A percentile compares a stretch with the other conserved stretches of the same genome.
Evolutionary conservation across 2,797 vertebrate genomes (phyloP).

Genomic region (Pampus argenteus): DNA sequence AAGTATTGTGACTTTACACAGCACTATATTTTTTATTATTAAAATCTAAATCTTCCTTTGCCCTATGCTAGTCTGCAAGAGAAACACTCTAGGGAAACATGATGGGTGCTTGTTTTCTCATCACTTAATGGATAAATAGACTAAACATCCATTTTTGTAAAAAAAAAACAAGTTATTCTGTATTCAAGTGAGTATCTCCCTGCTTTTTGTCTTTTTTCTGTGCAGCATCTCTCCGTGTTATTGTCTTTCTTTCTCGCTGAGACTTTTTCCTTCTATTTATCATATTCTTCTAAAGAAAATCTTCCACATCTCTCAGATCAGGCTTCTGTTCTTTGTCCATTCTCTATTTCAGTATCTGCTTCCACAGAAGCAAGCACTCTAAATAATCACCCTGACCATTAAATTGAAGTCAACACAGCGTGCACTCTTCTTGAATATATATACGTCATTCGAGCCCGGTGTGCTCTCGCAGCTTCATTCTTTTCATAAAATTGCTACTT

Average conservation of each 20-base stretch:
- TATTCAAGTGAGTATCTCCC: not conserved
- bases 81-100: not conserved
- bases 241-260: constrained; percentile 8
- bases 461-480: not conserved
- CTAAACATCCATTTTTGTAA: not conserved
- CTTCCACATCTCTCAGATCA: constrained; percentile 13
- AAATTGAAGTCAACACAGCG: constrained; percentile 29
- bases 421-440: not conserved
- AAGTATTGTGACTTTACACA: not conserved
- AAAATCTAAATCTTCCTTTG: not conserved
- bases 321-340: constrained; percentile 26
- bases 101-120: constrained; percentile 2
- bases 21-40: constrained; percentile 4
- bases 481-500: not conserved
- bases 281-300: constrained; percentile 28
- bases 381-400: constrained; percentile 56
- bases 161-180: not conserved
- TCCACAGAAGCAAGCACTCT: constrained; percentile 40
- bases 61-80: not conserved
- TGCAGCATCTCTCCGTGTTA: constrained; percentile 1
- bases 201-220: constrained; percentile 8
- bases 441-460: not conserved
- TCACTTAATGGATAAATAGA: constrained; percentile 10
- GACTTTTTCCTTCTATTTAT: constrained; percentile 15
- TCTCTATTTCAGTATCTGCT: constrained; percentile 15